These are phyloP conservation scores for Drosophila varians DNA, from an alignment of 1,140 invertebrate genomes.

Conservation along the genomic window DNA sequence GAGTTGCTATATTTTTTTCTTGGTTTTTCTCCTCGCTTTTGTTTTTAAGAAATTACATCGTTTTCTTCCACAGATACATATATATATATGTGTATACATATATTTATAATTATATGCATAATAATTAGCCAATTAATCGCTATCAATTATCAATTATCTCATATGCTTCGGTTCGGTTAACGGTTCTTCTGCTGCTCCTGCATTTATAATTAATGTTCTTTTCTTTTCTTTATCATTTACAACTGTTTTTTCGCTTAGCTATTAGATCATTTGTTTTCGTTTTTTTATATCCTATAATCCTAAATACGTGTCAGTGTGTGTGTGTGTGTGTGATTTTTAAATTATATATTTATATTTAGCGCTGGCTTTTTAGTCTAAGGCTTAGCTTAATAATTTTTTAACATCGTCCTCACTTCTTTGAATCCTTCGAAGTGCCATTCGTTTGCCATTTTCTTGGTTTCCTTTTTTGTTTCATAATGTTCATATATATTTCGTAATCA, in stretches of 20 bases:
- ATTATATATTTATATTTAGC: conserved; percentile 36
- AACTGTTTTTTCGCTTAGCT: conserved; percentile 49
- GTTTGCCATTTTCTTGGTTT: not conserved
- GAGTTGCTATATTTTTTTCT: conserved; percentile 26
- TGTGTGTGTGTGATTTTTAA: conserved; percentile 33
- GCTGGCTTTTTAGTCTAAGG: conserved; percentile 50
- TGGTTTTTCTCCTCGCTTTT: conserved; percentile 22
- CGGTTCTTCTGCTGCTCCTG: conserved; percentile 27
- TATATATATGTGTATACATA: conserved; percentile 57
- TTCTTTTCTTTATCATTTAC: conserved; percentile 56
- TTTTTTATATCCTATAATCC: conserved; percentile 15
- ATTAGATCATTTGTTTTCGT: conserved; percentile 27
- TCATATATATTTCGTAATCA: conserved; percentile 77
- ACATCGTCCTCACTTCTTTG: conserved; percentile 2
- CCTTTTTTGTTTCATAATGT: conserved; percentile 13
- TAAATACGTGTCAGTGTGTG: conserved; percentile 15
- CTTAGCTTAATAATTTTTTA: conserved; percentile 55
- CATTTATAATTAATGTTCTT: conserved; percentile 53
- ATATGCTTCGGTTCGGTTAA: conserved; percentile 19
- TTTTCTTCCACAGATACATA: conserved; percentile 58
- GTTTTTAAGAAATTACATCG: conserved; percentile 65
- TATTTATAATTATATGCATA: not conserved
- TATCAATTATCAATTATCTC: conserved; percentile 8
- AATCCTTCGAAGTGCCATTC: not conserved
- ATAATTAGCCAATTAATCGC: not conserved